Evolutionary conservation across 2,113 vertebrate genomes (phyloP).

Genomic region (Scomber scombrus): DNA sequence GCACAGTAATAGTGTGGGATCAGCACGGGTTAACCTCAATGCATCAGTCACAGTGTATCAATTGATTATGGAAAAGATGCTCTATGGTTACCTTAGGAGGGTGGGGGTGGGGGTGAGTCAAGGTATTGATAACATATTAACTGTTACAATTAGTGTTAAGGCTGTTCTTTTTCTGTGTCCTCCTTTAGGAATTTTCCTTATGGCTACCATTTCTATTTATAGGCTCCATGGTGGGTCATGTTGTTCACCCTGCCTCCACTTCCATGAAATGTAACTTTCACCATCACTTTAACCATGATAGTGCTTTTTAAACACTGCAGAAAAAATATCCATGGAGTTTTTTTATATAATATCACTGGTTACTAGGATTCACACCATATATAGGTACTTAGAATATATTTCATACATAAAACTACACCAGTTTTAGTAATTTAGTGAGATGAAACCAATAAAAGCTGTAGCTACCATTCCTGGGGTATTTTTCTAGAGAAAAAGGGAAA

Average conservation of each 20-base stretch:
- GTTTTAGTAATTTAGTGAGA: constrained; percentile 26
- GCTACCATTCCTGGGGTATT: constrained; percentile 2
- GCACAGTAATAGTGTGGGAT: constrained; percentile 24
- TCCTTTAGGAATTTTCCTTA: constrained; percentile 36
- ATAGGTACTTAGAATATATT: constrained; percentile 17
- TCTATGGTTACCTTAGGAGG: background rate
- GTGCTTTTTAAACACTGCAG: constrained; percentile 38
- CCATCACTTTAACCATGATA: constrained; percentile 37
- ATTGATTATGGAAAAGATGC: constrained; percentile 11
- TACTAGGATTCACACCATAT: constrained; percentile 29
- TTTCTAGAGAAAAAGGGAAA: constrained; percentile 15
- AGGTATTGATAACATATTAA: constrained; percentile 44
- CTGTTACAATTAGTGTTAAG: constrained; percentile 37
- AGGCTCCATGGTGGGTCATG: constrained; percentile 50
- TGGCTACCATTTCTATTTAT: constrained; percentile 73
- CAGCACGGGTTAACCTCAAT: constrained; percentile 35
- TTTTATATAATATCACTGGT: constrained; percentile 28
- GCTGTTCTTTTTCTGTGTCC: constrained; percentile 55
- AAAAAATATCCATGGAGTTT: constrained; percentile 22
- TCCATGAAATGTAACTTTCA: constrained; percentile 70
- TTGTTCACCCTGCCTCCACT: constrained; percentile 59
- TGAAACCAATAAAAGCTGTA: constrained; percentile 10
- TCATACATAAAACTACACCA: background rate
- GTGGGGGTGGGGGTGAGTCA: too few relatives aligned
- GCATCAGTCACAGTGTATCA: constrained; percentile 20